These are phyloP conservation scores for Marisa cornuarietis DNA, from an alignment of 1,140 invertebrate species.

Conservation along the genomic window DNA sequence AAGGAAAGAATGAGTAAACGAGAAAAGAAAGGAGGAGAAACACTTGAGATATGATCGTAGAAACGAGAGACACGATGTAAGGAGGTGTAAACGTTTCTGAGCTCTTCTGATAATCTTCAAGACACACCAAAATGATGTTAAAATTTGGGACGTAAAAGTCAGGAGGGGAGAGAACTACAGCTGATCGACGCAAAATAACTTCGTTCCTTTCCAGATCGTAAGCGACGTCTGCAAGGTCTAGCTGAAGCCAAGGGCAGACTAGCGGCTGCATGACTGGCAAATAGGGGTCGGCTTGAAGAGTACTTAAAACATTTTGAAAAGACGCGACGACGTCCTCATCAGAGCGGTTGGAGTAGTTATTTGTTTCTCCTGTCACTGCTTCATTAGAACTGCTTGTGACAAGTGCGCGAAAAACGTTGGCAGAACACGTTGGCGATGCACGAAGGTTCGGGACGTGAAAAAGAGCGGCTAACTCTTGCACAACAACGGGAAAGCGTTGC, in stretches of 20 bases:
- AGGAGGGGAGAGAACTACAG: not conserved
- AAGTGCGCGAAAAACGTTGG: not conserved
- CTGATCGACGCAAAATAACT: not conserved
- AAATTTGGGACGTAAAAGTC: not conserved
- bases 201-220: not conserved
- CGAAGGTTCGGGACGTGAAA: not conserved
- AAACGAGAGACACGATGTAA: not conserved
- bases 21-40: constrained; percentile 9
- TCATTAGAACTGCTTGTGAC: not conserved
- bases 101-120: constrained; percentile 1
- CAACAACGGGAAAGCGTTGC: not conserved
- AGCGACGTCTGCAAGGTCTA: not conserved
- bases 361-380: not conserved
- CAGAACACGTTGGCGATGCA: not conserved
- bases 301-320: not conserved
- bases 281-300: not conserved
- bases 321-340: not conserved
- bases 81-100: not conserved
- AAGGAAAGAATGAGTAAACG: constrained; percentile 8
- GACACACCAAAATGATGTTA: not conserved
- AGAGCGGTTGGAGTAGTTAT: not conserved
- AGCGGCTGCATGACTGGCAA: not conserved
- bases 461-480: not conserved
- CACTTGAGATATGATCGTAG: constrained; percentile 1
- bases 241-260: not conserved